Percentiles rank a stretch among this genome's conserved stretches.
Evolutionary conservation across 2,113 vertebrate genomes (phyloP).

Genomic region (Chiloscyllium plagiosum): DNA sequence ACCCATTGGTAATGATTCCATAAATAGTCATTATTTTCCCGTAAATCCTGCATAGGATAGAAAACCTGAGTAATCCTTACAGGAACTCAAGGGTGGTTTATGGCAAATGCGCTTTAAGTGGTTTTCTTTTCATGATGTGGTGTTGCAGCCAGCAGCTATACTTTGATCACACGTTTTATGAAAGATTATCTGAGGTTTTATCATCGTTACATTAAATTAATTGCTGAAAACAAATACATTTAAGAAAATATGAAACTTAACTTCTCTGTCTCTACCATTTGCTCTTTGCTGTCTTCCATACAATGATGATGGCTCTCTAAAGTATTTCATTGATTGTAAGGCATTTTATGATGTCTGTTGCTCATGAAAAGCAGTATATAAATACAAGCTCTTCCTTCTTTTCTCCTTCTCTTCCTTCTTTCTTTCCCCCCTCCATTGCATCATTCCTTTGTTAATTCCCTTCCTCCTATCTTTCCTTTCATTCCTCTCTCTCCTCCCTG

Average conservation of each 20-base stretch:
- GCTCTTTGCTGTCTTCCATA: neutral
- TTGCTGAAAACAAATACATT: neutral
- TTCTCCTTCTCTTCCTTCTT: neutral
- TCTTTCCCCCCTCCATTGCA: neutral
- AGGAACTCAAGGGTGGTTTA: neutral
- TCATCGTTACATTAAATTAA: neutral
- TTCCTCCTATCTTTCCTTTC: neutral
- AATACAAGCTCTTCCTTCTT: neutral
- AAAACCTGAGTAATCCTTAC: conserved; percentile 21
- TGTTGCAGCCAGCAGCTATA: neutral
- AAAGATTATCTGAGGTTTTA: conserved; percentile 5
- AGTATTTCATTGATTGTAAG: neutral
- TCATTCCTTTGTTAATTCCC: too few species aligned
- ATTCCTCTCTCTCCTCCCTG: neutral
- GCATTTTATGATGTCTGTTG: neutral
- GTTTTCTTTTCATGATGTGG: conserved; percentile 22
- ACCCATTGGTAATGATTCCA: neutral
- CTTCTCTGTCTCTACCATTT: neutral
- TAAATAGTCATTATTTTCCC: neutral
- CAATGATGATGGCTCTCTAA: neutral
- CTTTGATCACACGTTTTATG: neutral
- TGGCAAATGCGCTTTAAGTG: neutral
- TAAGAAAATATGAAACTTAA: neutral
- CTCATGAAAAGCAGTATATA: neutral
- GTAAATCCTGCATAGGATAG: neutral